Evolutionary conservation across 2,113 vertebrate species (phyloP).

Genomic region (Laticauda colubrina): DNA sequence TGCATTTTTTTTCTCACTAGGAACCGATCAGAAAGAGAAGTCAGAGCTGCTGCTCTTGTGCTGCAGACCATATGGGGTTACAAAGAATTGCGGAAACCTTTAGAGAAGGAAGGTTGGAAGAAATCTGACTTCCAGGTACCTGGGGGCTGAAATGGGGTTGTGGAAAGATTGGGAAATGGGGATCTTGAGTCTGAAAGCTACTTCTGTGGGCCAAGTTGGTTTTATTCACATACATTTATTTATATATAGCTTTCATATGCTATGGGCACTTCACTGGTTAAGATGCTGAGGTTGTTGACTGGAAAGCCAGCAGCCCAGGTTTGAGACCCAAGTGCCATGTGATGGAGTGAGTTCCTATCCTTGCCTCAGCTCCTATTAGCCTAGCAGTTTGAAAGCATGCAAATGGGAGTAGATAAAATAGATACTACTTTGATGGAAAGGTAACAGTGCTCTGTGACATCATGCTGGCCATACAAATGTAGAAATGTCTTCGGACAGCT

Average conservation of each 20-base stretch:
- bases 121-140: conserved; percentile 92
- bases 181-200: neutral
- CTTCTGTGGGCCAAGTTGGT: no score
- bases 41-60: conserved; percentile 86
- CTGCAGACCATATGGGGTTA: conserved; percentile 93
- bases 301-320: neutral
- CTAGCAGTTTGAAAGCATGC: neutral
- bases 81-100: conserved; percentile 88
- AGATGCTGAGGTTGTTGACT: neutral
- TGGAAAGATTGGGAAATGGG: neutral
- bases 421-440: neutral
- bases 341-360: neutral
- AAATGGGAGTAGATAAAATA: neutral
- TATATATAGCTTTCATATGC: neutral
- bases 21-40: conserved; percentile 91
- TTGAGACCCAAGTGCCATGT: neutral
- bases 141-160: neutral
- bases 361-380: neutral
- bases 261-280: neutral
- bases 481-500: neutral
- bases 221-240: neutral
- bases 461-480: neutral
- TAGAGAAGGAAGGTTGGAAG: conserved; percentile 97
- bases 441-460: neutral
- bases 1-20: conserved; percentile 61